These are phyloP conservation scores for Rhodinocichla rosea DNA, from an alignment of 2,113 vertebrate species.

Conservation along the genomic window DNA sequence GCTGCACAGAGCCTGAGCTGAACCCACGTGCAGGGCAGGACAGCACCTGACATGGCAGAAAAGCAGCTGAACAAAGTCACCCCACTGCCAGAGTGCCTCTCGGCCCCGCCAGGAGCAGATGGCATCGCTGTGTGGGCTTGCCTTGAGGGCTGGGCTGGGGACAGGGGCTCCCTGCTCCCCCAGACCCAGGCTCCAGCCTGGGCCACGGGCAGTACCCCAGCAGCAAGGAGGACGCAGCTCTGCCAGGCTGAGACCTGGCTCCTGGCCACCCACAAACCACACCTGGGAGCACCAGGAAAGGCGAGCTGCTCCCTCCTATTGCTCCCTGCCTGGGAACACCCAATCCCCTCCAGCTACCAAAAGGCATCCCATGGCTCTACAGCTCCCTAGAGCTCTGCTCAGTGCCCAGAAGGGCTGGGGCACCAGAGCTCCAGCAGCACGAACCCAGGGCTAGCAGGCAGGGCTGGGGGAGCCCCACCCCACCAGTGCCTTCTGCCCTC, in stretches of 20 bases:
- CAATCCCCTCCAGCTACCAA: neutral
- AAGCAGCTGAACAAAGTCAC: neutral
- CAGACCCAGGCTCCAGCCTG: neutral
- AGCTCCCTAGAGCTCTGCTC: neutral
- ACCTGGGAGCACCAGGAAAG: neutral
- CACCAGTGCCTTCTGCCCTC: neutral
- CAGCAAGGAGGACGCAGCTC: neutral
- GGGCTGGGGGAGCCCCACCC: neutral
- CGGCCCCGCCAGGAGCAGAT: neutral
- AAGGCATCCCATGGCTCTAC: neutral
- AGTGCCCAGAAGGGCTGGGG: neutral
- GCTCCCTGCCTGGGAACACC: neutral
- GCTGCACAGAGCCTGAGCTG: neutral
- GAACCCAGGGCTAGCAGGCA: neutral
- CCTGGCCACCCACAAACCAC: neutral
- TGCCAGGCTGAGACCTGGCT: neutral
- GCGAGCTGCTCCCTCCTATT: neutral
- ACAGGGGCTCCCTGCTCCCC: neutral
- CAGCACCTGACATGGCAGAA: neutral
- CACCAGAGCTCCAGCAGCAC: neutral
- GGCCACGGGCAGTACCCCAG: rapidly evolving
- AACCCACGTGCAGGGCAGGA: neutral
- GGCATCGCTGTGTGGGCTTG: neutral
- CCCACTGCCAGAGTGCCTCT: neutral
- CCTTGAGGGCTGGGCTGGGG: neutral